These are phyloP conservation scores for Callithrix jacchus DNA, from an alignment of 2,113 vertebrate genomes.

Conservation along the genomic window DNA sequence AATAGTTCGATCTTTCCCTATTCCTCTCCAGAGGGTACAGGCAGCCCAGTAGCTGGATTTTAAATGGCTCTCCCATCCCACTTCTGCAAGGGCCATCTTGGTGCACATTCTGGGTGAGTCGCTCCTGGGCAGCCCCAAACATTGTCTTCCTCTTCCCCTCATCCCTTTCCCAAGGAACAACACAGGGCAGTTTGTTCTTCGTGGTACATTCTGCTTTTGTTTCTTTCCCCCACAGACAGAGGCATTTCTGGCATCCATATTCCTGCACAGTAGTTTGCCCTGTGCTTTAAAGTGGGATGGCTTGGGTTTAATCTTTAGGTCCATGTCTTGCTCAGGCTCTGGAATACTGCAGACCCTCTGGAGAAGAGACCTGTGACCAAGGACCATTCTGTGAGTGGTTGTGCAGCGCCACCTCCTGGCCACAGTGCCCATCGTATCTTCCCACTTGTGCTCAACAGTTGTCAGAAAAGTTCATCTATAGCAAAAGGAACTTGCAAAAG, in stretches of 20 bases:
- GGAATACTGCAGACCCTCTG: not conserved
- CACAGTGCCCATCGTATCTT: not conserved
- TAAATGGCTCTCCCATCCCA: not conserved
- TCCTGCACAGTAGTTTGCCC: not conserved
- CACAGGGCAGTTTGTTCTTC: not conserved
- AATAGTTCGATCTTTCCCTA: not conserved
- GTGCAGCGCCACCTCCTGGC: constrained; percentile 67
- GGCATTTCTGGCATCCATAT: not conserved
- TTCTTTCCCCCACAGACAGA: not conserved
- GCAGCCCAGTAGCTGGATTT: not conserved
- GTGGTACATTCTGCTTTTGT: not conserved
- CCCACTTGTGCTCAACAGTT: not conserved
- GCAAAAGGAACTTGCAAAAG: not conserved
- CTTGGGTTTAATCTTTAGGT: not conserved
- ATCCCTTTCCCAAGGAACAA: not conserved
- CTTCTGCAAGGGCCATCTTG: not conserved
- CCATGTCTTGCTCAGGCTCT: not conserved
- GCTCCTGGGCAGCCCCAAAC: not conserved
- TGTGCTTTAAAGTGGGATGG: not conserved
- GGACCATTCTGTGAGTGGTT: not conserved
- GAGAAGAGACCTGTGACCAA: not conserved
- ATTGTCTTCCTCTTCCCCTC: not conserved
- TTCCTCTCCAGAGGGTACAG: not conserved
- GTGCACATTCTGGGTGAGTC: not conserved
- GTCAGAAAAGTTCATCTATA: not conserved